Evolutionary conservation across 2,113 vertebrate genomes (phyloP).

Genomic region (Poicephalus meyeri): DNA sequence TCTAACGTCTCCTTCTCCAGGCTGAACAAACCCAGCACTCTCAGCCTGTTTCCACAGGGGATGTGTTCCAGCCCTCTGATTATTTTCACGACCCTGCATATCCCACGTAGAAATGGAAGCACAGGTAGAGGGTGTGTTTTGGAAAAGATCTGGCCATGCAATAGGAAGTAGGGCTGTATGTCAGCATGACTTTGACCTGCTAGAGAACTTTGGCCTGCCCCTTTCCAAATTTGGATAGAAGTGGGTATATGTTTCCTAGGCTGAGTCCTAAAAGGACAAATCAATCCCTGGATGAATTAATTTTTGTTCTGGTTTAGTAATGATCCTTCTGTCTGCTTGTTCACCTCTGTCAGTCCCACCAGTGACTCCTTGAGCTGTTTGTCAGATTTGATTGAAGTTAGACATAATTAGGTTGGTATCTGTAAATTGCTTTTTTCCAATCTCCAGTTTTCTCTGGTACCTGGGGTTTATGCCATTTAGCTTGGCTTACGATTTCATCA

Average conservation of each 20-base stretch:
- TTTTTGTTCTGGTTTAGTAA: background rate
- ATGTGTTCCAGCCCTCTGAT: background rate
- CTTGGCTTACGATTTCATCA: background rate
- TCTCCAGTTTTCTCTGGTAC: background rate
- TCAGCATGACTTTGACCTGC: background rate
- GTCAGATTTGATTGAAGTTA: background rate
- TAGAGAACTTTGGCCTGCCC: background rate
- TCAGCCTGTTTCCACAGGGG: background rate
- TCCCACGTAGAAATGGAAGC: background rate
- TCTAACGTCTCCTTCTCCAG: background rate
- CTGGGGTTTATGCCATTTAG: background rate
- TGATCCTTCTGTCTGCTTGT: background rate
- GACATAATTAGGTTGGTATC: background rate
- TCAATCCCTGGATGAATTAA: background rate
- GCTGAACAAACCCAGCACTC: background rate
- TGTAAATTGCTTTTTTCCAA: background rate
- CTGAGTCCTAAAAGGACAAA: background rate
- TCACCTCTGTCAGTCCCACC: background rate
- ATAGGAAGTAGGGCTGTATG: no score
- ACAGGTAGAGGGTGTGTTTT: background rate
- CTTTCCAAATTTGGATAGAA: background rate
- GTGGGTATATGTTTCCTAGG: background rate
- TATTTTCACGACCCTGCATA: background rate
- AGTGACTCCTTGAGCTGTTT: background rate
- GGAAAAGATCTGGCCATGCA: background rate